Conservation (phyloP, 2,888 invertebrate species). For the Metopia argyrocephala region DNA sequence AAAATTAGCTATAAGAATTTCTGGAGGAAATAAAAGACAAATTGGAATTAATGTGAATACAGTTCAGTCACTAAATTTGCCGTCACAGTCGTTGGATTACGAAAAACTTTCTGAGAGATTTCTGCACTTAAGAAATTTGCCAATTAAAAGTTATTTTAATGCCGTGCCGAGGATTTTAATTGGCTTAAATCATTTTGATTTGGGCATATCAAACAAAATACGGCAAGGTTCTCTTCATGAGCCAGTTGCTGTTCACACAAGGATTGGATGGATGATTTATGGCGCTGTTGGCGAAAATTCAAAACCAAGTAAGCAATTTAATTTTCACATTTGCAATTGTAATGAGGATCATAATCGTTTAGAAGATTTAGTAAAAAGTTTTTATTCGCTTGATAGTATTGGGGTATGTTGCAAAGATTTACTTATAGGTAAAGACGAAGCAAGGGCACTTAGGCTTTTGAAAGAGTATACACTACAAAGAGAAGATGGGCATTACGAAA, state of each 20-base stretch:
- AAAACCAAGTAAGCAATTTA: constrained; percentile 34
- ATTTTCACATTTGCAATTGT: constrained; percentile 46
- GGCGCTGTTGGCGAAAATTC: neutral
- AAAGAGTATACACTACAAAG: neutral
- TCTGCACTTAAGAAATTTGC: neutral
- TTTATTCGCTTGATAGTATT: constrained; percentile 33
- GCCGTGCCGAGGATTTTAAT: neutral
- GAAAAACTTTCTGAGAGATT: neutral
- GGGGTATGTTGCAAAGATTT: constrained; percentile 31
- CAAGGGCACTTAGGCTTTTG: neutral
- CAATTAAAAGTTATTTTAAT: neutral
- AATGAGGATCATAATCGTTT: neutral
- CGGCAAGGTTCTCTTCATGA: constrained; percentile 39
- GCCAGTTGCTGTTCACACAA: constrained; percentile 38
- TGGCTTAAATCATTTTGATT: constrained; percentile 16
- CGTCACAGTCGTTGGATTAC: neutral
- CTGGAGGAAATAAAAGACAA: constrained; percentile 5
- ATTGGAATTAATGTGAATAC: neutral
- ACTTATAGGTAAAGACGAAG: neutral
- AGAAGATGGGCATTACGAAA: constrained; percentile 1
- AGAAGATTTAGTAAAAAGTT: constrained; percentile 37
- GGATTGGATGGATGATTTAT: constrained; percentile 52
- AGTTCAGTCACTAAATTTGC: constrained; percentile 2
- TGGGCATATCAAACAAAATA: constrained; percentile 38
- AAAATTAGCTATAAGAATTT: constrained; percentile 1